Conservation (phyloP, 2,888 invertebrate genomes). For the Chloroclystis v-ata region DNA sequence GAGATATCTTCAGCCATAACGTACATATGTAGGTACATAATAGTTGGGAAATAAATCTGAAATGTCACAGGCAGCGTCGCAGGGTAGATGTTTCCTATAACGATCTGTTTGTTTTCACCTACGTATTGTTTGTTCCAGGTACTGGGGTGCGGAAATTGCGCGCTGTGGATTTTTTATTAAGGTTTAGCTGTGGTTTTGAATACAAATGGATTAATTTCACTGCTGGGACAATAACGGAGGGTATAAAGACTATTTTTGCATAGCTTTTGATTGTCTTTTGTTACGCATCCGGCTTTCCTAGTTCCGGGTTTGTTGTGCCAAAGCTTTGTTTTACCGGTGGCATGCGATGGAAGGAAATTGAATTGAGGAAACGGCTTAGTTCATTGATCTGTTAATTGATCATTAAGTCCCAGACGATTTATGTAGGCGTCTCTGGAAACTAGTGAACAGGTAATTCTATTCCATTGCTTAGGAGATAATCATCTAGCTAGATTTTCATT, state of each 20-base stretch:
- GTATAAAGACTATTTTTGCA: slow-evolving; percentile 20
- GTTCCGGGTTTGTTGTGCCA: slow-evolving; percentile 13
- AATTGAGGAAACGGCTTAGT: slow-evolving; percentile 3
- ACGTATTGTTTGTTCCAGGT: slow-evolving; percentile 62
- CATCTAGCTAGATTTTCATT: background rate
- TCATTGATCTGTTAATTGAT: slow-evolving; percentile 2
- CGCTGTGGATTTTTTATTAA: slow-evolving; percentile 26
- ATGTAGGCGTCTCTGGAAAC: background rate
- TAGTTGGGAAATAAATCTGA: background rate
- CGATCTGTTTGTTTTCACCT: slow-evolving; percentile 48
- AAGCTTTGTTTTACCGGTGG: slow-evolving; percentile 8
- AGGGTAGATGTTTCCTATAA: slow-evolving; percentile 36
- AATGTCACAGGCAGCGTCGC: slow-evolving; percentile 1
- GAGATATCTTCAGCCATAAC: background rate
- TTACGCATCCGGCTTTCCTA: slow-evolving; percentile 14
- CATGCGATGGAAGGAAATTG: slow-evolving; percentile 1
- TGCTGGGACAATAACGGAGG: slow-evolving; percentile 16
- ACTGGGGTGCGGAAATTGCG: slow-evolving; percentile 40
- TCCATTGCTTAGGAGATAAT: background rate
- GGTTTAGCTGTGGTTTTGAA: slow-evolving; percentile 29
- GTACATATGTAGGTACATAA: slow-evolving; percentile 2
- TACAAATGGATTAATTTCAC: slow-evolving; percentile 30
- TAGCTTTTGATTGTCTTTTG: slow-evolving; percentile 18
- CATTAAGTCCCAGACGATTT: background rate
- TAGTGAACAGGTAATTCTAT: background rate